A percentile compares a stretch with the other conserved stretches of the same genome.
Conservation (phyloP, 2,797 vertebrate species). For the Sebastes hubbsi region DNA sequence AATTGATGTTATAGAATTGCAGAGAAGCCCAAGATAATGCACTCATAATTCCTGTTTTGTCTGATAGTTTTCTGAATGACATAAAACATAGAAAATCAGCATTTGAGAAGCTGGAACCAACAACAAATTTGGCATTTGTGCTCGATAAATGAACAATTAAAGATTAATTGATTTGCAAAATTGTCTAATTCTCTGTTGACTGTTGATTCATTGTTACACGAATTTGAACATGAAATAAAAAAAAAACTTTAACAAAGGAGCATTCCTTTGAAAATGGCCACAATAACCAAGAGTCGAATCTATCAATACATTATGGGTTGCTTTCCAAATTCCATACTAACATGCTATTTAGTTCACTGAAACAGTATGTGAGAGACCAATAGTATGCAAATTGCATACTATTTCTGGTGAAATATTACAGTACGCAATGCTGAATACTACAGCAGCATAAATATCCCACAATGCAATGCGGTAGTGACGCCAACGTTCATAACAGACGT, state of each 20-base stretch:
- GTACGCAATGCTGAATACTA: too few relatives aligned
- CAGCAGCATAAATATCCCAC: too few relatives aligned
- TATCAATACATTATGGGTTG: background rate
- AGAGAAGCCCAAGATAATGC: background rate
- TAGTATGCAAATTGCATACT: too few relatives aligned
- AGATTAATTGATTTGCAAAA: background rate
- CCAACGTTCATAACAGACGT: too few relatives aligned
- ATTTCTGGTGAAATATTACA: too few relatives aligned
- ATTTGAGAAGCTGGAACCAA: background rate
- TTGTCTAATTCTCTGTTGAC: background rate
- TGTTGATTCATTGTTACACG: too few relatives aligned
- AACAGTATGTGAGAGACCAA: too few relatives aligned
- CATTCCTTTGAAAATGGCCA: background rate
- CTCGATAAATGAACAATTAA: background rate
- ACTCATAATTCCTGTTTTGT: background rate
- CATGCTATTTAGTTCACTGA: too few relatives aligned
- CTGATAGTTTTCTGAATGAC: background rate
- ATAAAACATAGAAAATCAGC: background rate
- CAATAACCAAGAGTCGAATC: background rate
- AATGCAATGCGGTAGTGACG: too few relatives aligned
- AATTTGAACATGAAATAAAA: background rate
- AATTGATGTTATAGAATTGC: background rate
- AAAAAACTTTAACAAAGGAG: background rate
- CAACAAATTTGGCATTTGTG: background rate
- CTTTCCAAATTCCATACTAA: too few relatives aligned